Evolutionary conservation across 2,113 vertebrate species (phyloP), one percentile per base, ranked within the genome.

Genomic region (Forbesichthys papilliferus): DNA sequence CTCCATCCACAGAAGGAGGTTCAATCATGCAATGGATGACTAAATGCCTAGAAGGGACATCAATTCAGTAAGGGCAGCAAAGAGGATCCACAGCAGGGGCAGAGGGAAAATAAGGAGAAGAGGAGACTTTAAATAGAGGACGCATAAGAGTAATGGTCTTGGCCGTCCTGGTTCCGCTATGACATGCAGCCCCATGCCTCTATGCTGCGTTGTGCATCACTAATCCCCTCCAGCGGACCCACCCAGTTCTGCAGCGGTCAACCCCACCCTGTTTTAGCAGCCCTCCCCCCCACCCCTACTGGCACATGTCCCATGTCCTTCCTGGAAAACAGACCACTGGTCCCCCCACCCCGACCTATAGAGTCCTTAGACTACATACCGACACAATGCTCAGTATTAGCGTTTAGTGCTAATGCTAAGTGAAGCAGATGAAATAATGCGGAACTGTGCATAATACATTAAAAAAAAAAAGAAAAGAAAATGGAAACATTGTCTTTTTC

Each of bases 151-250:
- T 7, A 70, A 78, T 49, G 63, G 59, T 74, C 60, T 75, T 74
- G 73, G 69, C 73, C 68, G 59, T 55, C 64, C 75, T 33, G 61
- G 74, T 56, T 52, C 52, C 53, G 54, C 66, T 64, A 65, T 76
- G 63, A 84, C 67, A 81, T 71, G 74, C 69, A 74, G 55, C 63
- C 81, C 64, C 77, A 71, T 71, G 75, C 69, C 69, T 69, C 75
- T 64, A 3, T 69, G 66, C 74, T 75, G 73, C 74, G 71, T 70
- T 60, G 77, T 83, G 73, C 85, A 86, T 85, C 68, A 63, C 77
- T 83, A 79, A 86, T 81, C 79, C 78, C 68, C 66, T 78, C 52
- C 78, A 81, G 82, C 64, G 71, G 59, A 69, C 69, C 83, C 68
- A 66, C 55, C 77, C 79, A 64, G 77, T 63, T 71, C 11, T 84